Base-by-base conservation (phyloP, 2,113 vertebrate species). In the Mobula hypostoma region DNA sequence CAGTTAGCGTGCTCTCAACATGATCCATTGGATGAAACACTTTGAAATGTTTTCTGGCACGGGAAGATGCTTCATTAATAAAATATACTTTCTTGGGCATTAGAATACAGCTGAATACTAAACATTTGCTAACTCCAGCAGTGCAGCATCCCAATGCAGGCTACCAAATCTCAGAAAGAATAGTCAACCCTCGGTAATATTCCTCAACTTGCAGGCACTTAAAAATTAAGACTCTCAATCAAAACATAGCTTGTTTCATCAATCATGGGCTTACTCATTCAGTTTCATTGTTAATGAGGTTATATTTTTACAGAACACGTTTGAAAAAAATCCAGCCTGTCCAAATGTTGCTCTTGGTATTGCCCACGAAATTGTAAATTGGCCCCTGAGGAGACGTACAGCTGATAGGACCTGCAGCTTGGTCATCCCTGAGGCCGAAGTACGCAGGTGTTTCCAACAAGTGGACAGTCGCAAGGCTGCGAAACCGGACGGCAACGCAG, bases 241-340 rank as follows among this genome's bases (percentile, higher is more conserved):
- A 93, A 93, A 56, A 93, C 24, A 24, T 93, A 19, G 40, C 74
- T 56, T 36, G 29, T 70, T 93, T 93, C 74, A 93, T 93, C 91
- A 74, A 76, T 93, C 91, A 93, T 36, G 74, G 21, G 68, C 24
- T 27, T 27, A 29, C 56, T 93, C 68, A 93, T 93, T 93, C 24
- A 19, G 74, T 72, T 93, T 11, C 7, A 40, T 48, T 92, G 68
- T 72, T 24, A 92, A 91, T 32, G 1, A 24, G 68, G 36, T 48
- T 92, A 72, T 56, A 70, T 93, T 93, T 56, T 74, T 24, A 72
- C 40, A 93, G 48, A 48, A 56, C 40, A 56, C 72, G 17, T 93
- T 76, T 36, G 36, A 48, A 40, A 74, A 48, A 40, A 15, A 21
- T 74, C 5, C 70, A 76, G 61, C 29, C 68, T 93, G 68, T 5